Evolutionary conservation across 2,113 vertebrate species (phyloP).

Genomic region (Alethe castanea): DNA sequence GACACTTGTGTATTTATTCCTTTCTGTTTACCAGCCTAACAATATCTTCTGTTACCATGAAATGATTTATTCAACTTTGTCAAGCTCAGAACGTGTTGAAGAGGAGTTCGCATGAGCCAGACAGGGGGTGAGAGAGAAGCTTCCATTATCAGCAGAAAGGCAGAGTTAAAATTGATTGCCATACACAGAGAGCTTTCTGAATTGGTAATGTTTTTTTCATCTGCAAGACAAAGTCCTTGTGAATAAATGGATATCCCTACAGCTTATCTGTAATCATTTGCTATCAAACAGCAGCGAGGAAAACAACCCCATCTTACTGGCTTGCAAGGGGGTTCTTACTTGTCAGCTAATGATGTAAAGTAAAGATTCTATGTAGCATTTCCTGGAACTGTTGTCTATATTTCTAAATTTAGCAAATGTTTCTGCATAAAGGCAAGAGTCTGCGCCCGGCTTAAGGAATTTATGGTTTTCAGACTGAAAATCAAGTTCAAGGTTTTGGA

Average conservation of each 20-base stretch:
- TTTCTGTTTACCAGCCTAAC: constrained; percentile 2
- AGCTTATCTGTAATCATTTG: constrained; percentile 55
- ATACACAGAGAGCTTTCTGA: background rate
- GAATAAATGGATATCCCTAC: constrained; percentile 34
- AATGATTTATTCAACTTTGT: constrained; percentile 26
- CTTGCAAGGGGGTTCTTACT: background rate
- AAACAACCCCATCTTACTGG: background rate
- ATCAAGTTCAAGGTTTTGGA: background rate
- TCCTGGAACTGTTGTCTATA: background rate
- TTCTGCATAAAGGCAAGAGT: background rate
- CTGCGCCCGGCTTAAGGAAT: background rate
- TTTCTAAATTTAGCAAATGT: constrained; percentile 21
- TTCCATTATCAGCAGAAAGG: constrained; percentile 43
- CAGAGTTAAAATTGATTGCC: constrained; percentile 52
- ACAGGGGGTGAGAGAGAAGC: background rate
- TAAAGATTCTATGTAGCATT: background rate
- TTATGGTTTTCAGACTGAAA: background rate
- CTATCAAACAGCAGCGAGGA: background rate
- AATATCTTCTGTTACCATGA: background rate
- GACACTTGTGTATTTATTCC: constrained; percentile 3
- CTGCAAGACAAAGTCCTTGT: constrained; percentile 19
- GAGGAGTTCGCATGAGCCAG: background rate
- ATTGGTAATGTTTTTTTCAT: background rate
- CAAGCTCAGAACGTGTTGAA: background rate
- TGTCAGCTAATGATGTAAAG: background rate